These are phyloP conservation scores for Oscheius sp. DNA, from an alignment of 2,888 invertebrate species.

Conservation along the genomic window DNA sequence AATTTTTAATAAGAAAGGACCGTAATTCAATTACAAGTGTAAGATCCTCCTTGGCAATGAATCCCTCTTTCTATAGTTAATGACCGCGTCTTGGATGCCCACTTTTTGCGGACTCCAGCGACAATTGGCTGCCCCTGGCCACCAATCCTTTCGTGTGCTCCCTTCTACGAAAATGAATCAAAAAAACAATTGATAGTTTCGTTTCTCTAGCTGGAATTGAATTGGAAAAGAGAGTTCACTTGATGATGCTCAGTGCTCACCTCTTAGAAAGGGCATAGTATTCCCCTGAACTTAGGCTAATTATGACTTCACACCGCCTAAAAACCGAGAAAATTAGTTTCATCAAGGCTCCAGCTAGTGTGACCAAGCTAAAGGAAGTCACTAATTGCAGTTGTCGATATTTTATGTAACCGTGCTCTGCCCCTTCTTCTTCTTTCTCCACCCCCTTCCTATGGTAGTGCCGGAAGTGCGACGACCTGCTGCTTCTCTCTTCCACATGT, in stretches of 20 bases:
- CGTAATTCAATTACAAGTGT: too few species aligned
- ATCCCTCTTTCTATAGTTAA: neutral
- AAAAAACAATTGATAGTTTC: neutral
- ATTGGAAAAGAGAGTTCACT: neutral
- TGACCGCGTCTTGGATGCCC: neutral
- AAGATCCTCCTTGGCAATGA: neutral
- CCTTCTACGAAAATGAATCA: constrained; percentile 4
- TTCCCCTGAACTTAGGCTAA: constrained; percentile 11
- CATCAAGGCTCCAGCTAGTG: neutral
- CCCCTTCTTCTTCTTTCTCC: too few species aligned
- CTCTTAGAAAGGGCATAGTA: neutral
- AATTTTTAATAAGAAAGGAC: too few species aligned
- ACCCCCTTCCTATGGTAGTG: too few species aligned
- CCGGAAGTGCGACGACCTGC: neutral
- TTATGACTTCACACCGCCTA: constrained; percentile 28
- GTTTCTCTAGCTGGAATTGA: neutral
- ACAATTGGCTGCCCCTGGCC: constrained; percentile 6
- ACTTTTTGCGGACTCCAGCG: constrained; percentile 20
- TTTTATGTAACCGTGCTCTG: constrained; percentile 8
- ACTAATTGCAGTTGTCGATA: constrained; percentile 22
- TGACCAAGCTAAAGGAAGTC: constrained; percentile 12
- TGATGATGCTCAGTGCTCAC: neutral
- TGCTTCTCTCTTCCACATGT: neutral
- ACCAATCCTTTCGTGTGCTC: constrained; percentile 2
- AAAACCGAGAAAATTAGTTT: constrained; percentile 28